Evolutionary conservation across 2,797 vertebrate genomes (phyloP), one percentile per base, ranked within the genome.

Genomic region (Steatocranus sp.): DNA sequence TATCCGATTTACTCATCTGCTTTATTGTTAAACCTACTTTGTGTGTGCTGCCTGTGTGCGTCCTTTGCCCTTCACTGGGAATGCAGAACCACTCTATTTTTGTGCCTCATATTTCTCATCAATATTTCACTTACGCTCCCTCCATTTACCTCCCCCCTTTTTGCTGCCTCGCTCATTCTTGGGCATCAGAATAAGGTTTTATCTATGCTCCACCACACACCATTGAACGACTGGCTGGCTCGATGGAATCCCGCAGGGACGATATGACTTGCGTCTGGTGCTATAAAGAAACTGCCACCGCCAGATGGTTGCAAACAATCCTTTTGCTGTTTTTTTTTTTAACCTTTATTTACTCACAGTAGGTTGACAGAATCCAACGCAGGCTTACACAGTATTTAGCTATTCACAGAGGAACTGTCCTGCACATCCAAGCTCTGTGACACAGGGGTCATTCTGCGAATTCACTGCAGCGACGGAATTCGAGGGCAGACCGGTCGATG

Each of bases 271-370:
- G 89, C 50, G 75, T 89, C 89, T 94, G 87, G 78, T 76, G 87
- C 85, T 90, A 83, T 88, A 83, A 89, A 87, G 86, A 83, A 91
- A 80, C 86, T 79, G 89, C 86, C 84, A 80, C 89, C 5, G 75
- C 92, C 94, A 95, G 91, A 93, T 94, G 94, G 90, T 90, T 93
- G 88, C 87, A 92, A 89, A 91, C 89, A 93, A 91, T 92, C 86
- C 79, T 87, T 87, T 78, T 54, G 78, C 86, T 78, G 49, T 91
- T 89, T 89, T 91, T 88, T n/a, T 89, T 89, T 89, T 80, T 80
- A 84, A 88, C 88, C 87, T 91, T 90, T 91, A 88, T 94, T 93
- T 91, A 87, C 83, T 76, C 83, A 75, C 78, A 18, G 79, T 46
- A 78, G 83, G 73, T 82, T 85, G 89, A 91, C 86, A 77, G 48